Percentiles rank a stretch among this genome's conserved stretches.
These are phyloP conservation scores for Drosophila parthenogenetica DNA, from an alignment of 2,888 invertebrate species.

Conservation along the genomic window DNA sequence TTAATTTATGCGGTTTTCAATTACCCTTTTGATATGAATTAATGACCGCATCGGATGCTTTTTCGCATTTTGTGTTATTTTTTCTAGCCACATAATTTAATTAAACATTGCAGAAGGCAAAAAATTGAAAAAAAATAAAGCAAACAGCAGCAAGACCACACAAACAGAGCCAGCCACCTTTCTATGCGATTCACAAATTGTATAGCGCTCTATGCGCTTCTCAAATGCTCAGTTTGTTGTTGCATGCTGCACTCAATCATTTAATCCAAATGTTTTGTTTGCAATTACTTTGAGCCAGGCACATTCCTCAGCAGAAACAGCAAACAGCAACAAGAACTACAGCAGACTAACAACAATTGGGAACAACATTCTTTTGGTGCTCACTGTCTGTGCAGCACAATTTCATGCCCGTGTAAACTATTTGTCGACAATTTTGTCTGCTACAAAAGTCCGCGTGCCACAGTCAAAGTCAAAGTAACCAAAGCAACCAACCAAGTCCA, in stretches of 20 bases:
- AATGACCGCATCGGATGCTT: slow-evolving; percentile 58
- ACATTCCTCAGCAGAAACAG: slow-evolving; percentile 58
- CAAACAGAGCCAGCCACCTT: slow-evolving; percentile 19
- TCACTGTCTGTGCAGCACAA: slow-evolving; percentile 66
- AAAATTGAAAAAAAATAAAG: not conserved
- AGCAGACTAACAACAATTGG: slow-evolving; percentile 29
- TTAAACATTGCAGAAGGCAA: slow-evolving; percentile 42
- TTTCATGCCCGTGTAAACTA: slow-evolving; percentile 84
- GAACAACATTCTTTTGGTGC: slow-evolving; percentile 65
- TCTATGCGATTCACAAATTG: slow-evolving; percentile 27
- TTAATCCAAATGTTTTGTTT: slow-evolving; percentile 66
- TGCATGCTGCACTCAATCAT: slow-evolving; percentile 69
- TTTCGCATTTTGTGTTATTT: slow-evolving; percentile 2
- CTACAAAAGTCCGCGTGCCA: slow-evolving; percentile 79
- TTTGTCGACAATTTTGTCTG: slow-evolving; percentile 84
- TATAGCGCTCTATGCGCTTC: slow-evolving; percentile 24
- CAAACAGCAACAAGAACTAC: slow-evolving; percentile 41
- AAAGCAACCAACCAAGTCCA: slow-evolving; percentile 4
- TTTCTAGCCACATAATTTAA: slow-evolving; percentile 61
- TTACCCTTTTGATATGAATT: slow-evolving; percentile 79
- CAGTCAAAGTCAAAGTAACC: slow-evolving; percentile 30
- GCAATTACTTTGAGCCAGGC: slow-evolving; percentile 58
- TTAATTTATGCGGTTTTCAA: slow-evolving; percentile 81
- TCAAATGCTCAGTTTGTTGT: slow-evolving; percentile 41
- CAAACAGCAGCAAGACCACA: slow-evolving; percentile 19